These are phyloP conservation scores for Agrotis exclamationis DNA, from an alignment of 2,888 invertebrate species.

Conservation along the genomic window DNA sequence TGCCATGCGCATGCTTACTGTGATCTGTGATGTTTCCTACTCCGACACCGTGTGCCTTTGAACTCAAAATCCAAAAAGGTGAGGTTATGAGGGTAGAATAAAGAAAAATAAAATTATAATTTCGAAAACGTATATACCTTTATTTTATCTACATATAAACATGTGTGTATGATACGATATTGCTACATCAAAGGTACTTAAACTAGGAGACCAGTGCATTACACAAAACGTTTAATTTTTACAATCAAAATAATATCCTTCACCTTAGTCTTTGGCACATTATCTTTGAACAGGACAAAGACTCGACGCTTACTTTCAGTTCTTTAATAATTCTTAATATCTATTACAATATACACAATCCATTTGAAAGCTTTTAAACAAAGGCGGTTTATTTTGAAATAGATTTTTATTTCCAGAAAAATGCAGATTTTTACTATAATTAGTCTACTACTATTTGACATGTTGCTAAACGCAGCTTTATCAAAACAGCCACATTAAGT, in stretches of 20 bases:
- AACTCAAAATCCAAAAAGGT: not conserved
- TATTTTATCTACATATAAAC: slow-evolving; percentile 90
- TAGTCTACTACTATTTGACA: no score
- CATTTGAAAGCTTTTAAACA: slow-evolving; percentile 58
- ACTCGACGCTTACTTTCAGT: slow-evolving; percentile 86
- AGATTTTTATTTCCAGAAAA: not conserved
- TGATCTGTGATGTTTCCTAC: no score
- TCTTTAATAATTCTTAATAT: slow-evolving; percentile 78
- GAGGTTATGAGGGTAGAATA: not conserved
- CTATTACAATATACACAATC: slow-evolving; percentile 77
- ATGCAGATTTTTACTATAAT: not conserved
- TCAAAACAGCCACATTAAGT: not conserved
- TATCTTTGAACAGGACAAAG: slow-evolving; percentile 90
- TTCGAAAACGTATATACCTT: slow-evolving; percentile 87
- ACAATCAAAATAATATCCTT: slow-evolving; percentile 78
- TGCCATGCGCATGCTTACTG: no score
- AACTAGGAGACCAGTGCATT: slow-evolving; percentile 89
- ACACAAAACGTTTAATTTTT: slow-evolving; percentile 79
- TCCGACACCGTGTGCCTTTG: no score
- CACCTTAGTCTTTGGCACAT: slow-evolving; percentile 90
- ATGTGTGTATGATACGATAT: slow-evolving; percentile 85
- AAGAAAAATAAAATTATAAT: slow-evolving; percentile 52
- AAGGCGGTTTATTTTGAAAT: slow-evolving; percentile 47
- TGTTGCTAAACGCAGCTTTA: not conserved
- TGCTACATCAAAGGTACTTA: slow-evolving; percentile 84